These are phyloP conservation scores for Aphaenogaster floridana DNA, from an alignment of 1,140 invertebrate species.

Conservation along the genomic window DNA sequence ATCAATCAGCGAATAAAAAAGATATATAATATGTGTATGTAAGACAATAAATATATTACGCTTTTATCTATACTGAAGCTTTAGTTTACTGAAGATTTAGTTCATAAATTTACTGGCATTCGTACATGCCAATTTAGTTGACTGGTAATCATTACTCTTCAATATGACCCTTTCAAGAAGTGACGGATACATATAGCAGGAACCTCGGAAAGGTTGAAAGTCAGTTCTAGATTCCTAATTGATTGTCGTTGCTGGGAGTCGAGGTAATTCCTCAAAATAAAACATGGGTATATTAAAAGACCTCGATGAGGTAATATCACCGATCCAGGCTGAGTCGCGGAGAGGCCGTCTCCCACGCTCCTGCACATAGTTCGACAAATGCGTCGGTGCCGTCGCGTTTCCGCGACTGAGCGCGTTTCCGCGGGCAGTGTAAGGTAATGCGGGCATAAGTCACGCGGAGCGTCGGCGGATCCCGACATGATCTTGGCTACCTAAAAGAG, in stretches of 20 bases:
- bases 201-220: background rate
- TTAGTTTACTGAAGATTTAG: background rate
- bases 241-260: background rate
- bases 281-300: background rate
- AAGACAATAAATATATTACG: slow-evolving; percentile 4
- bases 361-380: background rate
- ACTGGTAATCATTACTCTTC: slow-evolving; percentile 7
- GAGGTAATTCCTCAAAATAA: slow-evolving; percentile 2
- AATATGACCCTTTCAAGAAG: background rate
- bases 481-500: slow-evolving; percentile 70
- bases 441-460: slow-evolving; percentile 48
- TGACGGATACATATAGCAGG: background rate
- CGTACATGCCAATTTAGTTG: background rate
- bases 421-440: slow-evolving; percentile 42
- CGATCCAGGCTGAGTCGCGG: background rate
- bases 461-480: slow-evolving; percentile 61
- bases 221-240: background rate
- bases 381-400: slow-evolving; percentile 12
- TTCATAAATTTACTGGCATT: background rate
- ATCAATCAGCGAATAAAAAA: background rate
- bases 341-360: slow-evolving; percentile 20
- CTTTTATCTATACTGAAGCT: background rate
- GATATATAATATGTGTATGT: background rate
- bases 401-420: slow-evolving; percentile 41
- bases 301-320: background rate